These are phyloP conservation scores for silkworm (Bombyx mori) DNA, from an alignment of 1,140 invertebrate genomes.

Conservation along the genomic window ASM3026992v2 NC_085119.1:3253501-3254000, in stretches of 20 bases:
- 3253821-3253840: too few relatives aligned
- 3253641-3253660: neutral
- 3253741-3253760: too few relatives aligned
- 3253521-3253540: slow-evolving; percentile 69
- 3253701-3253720: too few relatives aligned
- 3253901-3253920: too few relatives aligned
- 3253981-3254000: neutral
- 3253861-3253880: too few relatives aligned
- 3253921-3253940: too few relatives aligned
- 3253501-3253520: slow-evolving; percentile 75
- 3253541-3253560: slow-evolving; percentile 71
- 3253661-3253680: neutral
- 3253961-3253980: neutral
- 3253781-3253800: too few relatives aligned
- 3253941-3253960: neutral
- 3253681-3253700: neutral
- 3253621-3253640: neutral
- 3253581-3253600: slow-evolving; percentile 63
- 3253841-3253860: too few relatives aligned
- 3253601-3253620: neutral
- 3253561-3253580: slow-evolving; percentile 66
- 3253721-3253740: too few relatives aligned
- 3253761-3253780: too few relatives aligned
- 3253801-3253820: too few relatives aligned
- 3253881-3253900: too few relatives aligned